These are phyloP conservation scores for Aphodius granarius DNA, from an alignment of 2,888 invertebrate genomes.

Conservation along the genomic window DNA sequence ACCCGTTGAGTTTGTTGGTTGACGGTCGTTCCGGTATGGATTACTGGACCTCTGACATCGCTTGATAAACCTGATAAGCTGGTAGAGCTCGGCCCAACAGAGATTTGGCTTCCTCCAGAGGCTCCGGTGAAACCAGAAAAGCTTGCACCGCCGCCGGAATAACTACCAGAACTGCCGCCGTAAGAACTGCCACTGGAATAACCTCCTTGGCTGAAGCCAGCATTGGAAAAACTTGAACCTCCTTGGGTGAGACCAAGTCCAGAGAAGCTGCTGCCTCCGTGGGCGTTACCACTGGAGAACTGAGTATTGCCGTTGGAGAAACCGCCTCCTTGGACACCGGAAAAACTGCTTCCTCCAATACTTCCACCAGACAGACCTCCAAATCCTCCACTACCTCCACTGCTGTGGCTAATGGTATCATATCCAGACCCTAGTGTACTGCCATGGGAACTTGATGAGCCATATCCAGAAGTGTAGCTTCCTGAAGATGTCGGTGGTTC, in stretches of 20 bases:
- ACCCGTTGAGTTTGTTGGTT: slow-evolving; percentile 42
- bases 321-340: slow-evolving; percentile 6
- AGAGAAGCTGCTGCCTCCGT: background rate
- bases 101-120: background rate
- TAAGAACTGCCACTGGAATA: background rate
- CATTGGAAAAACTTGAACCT: background rate
- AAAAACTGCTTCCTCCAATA: slow-evolving; percentile 9
- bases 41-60: background rate
- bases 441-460: background rate
- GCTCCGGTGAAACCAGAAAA: background rate
- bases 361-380: slow-evolving; percentile 9
- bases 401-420: background rate
- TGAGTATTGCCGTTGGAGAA: background rate
- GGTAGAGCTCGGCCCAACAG: background rate
- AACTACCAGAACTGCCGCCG: background rate
- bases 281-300: background rate
- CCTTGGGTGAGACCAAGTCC: background rate
- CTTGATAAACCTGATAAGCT: background rate
- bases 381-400: slow-evolving; percentile 17
- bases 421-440: background rate
- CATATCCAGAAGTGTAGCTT: slow-evolving; percentile 16
- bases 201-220: background rate
- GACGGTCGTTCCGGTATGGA: slow-evolving; percentile 41
- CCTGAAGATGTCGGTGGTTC: slow-evolving; percentile 16
- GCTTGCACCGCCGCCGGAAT: background rate